Base-by-base conservation (phyloP, 2,888 invertebrate species). In the Morpho helenor region DNA sequence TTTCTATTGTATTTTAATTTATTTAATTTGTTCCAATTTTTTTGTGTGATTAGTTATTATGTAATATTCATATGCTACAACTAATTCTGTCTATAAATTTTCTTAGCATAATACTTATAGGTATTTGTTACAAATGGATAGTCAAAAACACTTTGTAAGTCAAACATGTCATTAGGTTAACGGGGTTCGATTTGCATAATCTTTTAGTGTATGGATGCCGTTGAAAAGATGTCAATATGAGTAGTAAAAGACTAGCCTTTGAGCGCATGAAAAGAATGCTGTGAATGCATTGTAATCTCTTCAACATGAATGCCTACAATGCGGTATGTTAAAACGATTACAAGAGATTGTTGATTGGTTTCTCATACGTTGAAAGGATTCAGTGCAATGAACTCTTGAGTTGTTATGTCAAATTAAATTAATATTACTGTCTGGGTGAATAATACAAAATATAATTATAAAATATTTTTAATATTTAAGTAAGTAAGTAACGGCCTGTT, bases 91-190 rank as follows among this genome's bases (percentile, higher is more conserved):
- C 31, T 31, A 31, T 31, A 2, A 31, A 31, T 2, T 31, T 31
- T 5, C 31, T 3, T 31, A 31, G 31, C 31, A 31, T 31, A 31
- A 5, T 31, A 2, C 31, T 31, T 31, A 5, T 31, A 5, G 3
- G 31, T 2, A 31, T 31, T 2, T 50, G 49, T 40, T 52, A 31
- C 43, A 46, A 40, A 47, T 47, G 22, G 50, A 22, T n/a, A 49
- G 40, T 49, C 49, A 46, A 57, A 57, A 53, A 60, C 66, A 68
- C 68, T 80, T 79, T 80, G 80, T 85, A 72, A 79, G 83, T 74
- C 83, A 87, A 80, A 81, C 80, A 82, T 83, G 82, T 82, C 82
- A 83, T 85, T 84, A 79, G 82, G 87, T 83, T 87, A 87, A 83
- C 84, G 83, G 82, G 77, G 74, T 80, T 68, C 66, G 77, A 77